phyloP scores from a whole-genome alignment of 2,113 vertebrate genomes.

The Hemiprocne comata region DNA sequence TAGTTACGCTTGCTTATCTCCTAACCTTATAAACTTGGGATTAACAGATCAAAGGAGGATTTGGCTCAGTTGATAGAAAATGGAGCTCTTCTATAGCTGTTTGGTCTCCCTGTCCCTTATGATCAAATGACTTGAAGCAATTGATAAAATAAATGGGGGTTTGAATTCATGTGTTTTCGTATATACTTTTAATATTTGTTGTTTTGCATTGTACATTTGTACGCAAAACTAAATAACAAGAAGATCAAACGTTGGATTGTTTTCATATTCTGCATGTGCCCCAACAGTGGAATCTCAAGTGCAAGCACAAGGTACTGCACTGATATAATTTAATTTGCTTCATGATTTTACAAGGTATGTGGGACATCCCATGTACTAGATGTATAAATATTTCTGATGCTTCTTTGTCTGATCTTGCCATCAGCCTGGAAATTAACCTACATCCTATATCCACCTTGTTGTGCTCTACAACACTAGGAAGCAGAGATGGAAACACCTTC shows the following conservation, averaged over 20 bases:
- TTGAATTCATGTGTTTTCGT: constrained; percentile 70
- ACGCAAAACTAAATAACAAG: constrained; percentile 58
- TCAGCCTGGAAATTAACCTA: not conserved
- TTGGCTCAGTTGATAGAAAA: constrained; percentile 91
- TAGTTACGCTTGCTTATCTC: constrained; percentile 93
- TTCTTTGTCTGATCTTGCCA: not conserved
- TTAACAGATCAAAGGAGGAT: constrained; percentile 98
- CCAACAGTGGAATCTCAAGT: not conserved
- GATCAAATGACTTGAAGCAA: constrained; percentile 80
- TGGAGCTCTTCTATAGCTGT: constrained; percentile 85
- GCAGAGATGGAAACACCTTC: rapidly evolving
- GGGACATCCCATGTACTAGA: not conserved
- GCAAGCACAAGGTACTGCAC: not conserved
- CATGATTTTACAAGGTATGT: not conserved
- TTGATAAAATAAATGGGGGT: constrained; percentile 69
- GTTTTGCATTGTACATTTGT: not conserved
- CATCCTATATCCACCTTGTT: not conserved
- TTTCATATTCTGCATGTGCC: not conserved
- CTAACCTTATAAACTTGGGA: constrained; percentile 95
- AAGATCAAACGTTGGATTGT: constrained; percentile 8
- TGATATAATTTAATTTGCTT: not conserved
- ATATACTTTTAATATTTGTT: constrained; percentile 52
- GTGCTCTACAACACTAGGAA: rapidly evolving
- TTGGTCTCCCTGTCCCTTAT: constrained; percentile 71
- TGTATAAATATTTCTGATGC: not conserved